These are phyloP conservation scores for Zapus hudsonius DNA, from an alignment of 2,113 vertebrate species.

Conservation along the genomic window DNA sequence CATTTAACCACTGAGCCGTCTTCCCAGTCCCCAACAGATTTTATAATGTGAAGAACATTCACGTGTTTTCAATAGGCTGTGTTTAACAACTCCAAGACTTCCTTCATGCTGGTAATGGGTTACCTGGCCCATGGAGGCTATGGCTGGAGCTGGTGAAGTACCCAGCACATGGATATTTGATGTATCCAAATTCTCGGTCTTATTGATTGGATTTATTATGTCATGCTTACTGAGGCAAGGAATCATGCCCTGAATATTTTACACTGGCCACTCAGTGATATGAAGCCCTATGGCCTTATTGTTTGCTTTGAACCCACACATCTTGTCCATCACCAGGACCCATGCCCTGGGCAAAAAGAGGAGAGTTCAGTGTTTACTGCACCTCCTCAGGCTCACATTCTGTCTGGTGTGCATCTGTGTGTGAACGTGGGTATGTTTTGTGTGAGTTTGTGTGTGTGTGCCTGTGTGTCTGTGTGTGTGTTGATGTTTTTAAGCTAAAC, in stretches of 20 bases:
- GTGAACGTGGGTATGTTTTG: accelerated
- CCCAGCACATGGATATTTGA: neutral
- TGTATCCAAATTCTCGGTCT: neutral
- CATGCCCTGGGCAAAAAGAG: neutral
- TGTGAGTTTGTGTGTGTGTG: too few species aligned
- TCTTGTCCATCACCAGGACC: neutral
- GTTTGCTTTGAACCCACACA: neutral
- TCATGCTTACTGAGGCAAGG: neutral
- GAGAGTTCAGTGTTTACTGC: neutral
- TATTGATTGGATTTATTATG: neutral
- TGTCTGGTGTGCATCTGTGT: neutral
- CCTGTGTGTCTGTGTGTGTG: neutral
- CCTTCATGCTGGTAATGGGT: neutral
- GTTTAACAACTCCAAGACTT: neutral
- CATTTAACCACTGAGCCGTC: too few species aligned
- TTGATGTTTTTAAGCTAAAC: neutral
- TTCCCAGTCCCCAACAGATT: too few species aligned
- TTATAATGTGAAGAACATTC: neutral
- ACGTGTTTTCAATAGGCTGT: neutral
- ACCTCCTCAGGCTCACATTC: neutral
- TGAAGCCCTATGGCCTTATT: neutral
- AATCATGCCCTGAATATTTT: accelerated
- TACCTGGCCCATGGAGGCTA: accelerated
- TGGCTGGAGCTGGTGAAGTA: neutral
- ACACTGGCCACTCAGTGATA: neutral